Evolutionary conservation across 2,113 vertebrate genomes (phyloP), one percentile per base, ranked within the genome.

Genomic region (Cheirogaleus medius): DNA sequence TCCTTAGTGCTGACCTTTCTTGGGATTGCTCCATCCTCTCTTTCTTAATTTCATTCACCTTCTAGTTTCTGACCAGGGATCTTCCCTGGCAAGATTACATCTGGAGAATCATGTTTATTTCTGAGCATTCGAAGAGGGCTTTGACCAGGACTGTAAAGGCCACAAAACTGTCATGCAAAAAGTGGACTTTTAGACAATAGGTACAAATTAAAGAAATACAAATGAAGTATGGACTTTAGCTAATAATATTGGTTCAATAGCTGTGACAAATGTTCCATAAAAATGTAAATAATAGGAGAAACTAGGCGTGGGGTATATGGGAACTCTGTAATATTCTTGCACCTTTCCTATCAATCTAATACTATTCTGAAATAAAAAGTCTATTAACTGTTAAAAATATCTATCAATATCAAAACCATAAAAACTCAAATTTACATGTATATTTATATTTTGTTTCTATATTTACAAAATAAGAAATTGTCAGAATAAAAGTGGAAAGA

Each of bases 331-430:
- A 94, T 58, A 49, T 94, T 54, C 18, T 21, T 69, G 6, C 8
- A 94, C 18, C 32, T 93, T 93, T 87, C 44, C 23, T 58, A 71
- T 17, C 27, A n/a, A 64, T 93, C 52, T 77, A 86, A 58, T 56
- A 56, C 12, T 37, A 81, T 56, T 90, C n/a, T 54, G 87, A 96
- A 80, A 80, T 68, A 25, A 42, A 49, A 77, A n/a, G 27, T 56
- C 83, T 94, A 54, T 66, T 92, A 89, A 74, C 47, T 78, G 17
- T 89, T 85, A 91, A 87, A 97, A 88, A 58, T 34, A 85, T 77
- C 39, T 87, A 71, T 21, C 27, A 90, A 27, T 47, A 60, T 21
- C 17, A 60, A 80, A 96, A 87, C 39, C 27, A 34, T 78, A 58
- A 44, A 63, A 90, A 90, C n/a, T 69, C 2, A 58, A 92, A 34